Evolutionary conservation across 2,888 invertebrate genomes (phyloP).

Genomic region (Melanostoma mellinum): DNA sequence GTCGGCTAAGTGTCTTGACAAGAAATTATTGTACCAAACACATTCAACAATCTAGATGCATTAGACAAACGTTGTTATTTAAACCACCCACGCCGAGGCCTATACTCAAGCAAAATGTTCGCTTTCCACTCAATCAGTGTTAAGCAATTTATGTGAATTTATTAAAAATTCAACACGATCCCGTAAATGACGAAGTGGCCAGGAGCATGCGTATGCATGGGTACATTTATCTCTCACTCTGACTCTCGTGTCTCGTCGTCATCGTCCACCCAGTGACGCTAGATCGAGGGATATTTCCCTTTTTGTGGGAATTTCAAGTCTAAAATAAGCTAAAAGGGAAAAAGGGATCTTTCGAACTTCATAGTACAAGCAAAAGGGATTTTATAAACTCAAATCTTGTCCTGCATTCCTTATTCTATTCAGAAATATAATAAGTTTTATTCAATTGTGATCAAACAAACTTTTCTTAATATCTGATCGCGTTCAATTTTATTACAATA

Average conservation of each 20-base stretch:
- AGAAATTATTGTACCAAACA: conserved; percentile 44
- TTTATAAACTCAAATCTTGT: no score
- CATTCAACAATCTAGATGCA: conserved; percentile 25
- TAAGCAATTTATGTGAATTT: conserved; percentile 63
- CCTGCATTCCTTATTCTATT: no score
- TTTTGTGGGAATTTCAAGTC: not conserved
- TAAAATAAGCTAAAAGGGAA: no score
- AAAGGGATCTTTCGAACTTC: conserved; percentile 15
- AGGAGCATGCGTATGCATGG: conserved; percentile 35
- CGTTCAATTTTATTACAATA: no score
- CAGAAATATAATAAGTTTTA: no score
- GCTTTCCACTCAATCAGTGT: conserved; percentile 62
- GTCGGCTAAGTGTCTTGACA: conserved; percentile 24
- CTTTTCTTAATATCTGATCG: no score
- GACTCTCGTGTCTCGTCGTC: not conserved
- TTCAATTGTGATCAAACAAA: no score
- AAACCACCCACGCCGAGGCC: conserved; percentile 58
- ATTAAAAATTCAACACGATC: conserved; percentile 61
- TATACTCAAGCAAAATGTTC: conserved; percentile 29
- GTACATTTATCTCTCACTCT: not conserved
- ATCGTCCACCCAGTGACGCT: conserved; percentile 3
- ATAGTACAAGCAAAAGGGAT: no score
- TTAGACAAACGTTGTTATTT: conserved; percentile 55
- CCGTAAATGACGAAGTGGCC: conserved; percentile 58
- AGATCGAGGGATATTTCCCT: not conserved